phyloP scores from a whole-genome alignment of 1,140 invertebrate genomes.

The Arion vulgaris region DNA sequence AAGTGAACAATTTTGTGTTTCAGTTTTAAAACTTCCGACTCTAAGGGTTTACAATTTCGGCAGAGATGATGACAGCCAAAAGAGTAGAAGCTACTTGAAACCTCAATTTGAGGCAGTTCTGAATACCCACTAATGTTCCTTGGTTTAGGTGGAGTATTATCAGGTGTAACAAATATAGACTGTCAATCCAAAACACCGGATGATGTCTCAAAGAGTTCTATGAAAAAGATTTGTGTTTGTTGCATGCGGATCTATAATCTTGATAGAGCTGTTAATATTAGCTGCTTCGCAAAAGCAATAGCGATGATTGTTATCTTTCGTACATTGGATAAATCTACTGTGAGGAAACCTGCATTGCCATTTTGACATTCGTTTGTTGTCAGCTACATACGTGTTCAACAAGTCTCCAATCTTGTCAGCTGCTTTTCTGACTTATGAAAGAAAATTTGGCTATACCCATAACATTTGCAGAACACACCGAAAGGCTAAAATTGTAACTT shows the following conservation, averaged over 20 bases:
- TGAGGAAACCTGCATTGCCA: background rate
- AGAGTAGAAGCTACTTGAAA: background rate
- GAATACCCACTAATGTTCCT: background rate
- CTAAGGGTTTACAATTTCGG: too few relatives aligned
- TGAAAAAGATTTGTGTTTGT: background rate
- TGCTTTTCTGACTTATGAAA: background rate
- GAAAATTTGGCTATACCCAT: background rate
- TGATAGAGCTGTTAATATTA: background rate
- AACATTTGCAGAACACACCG: background rate
- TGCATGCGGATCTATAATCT: background rate
- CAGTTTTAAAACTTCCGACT: too few relatives aligned
- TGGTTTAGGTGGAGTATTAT: slow-evolving; percentile 1
- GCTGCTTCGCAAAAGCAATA: background rate
- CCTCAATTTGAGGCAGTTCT: background rate
- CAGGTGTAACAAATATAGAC: background rate
- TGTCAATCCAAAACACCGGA: background rate
- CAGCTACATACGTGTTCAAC: background rate
- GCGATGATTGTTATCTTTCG: background rate
- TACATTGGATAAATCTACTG: background rate
- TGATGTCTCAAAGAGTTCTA: background rate
- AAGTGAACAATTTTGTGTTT: too few relatives aligned
- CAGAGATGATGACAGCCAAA: background rate
- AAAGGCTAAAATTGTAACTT: background rate
- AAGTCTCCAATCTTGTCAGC: background rate
- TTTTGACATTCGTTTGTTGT: background rate